Evolutionary conservation across 2,797 vertebrate species (phyloP).

Genomic region (Alosa sapidissima): DNA sequence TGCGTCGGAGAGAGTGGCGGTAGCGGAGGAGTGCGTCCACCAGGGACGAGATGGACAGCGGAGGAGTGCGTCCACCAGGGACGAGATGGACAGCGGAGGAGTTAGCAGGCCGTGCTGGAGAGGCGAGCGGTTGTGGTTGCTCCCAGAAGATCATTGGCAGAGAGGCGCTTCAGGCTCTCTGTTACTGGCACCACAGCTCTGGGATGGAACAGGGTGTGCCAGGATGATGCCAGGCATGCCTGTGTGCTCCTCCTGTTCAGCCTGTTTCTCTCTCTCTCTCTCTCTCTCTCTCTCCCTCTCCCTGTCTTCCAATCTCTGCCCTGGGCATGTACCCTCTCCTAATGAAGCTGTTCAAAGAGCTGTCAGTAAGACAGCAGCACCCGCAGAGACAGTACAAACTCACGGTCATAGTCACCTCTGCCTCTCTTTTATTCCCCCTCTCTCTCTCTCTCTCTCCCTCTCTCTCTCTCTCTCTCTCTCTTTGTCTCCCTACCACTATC

Average conservation of each 20-base stretch:
- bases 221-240: slow-evolving; percentile 6
- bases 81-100: background rate
- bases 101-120: background rate
- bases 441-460: slow-evolving; percentile 9
- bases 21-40: background rate
- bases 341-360: slow-evolving; percentile 4
- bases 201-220: background rate
- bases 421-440: background rate
- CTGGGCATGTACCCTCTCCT: background rate
- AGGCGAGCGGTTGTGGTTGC: background rate
- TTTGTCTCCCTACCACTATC: background rate
- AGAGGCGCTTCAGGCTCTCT: background rate
- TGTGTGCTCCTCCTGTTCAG: slow-evolving; percentile 1
- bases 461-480: background rate
- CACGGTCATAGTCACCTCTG: background rate
- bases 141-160: background rate
- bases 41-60: background rate
- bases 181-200: background rate
- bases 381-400: background rate
- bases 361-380: background rate
- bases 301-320: slow-evolving; percentile 4
- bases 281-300: background rate
- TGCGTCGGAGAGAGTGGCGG: background rate
- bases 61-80: background rate
- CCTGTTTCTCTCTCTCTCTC: slow-evolving; percentile 24